phyloP scores from a whole-genome alignment of 1,140 invertebrate species.

The Drosophila nikananu region DNA sequence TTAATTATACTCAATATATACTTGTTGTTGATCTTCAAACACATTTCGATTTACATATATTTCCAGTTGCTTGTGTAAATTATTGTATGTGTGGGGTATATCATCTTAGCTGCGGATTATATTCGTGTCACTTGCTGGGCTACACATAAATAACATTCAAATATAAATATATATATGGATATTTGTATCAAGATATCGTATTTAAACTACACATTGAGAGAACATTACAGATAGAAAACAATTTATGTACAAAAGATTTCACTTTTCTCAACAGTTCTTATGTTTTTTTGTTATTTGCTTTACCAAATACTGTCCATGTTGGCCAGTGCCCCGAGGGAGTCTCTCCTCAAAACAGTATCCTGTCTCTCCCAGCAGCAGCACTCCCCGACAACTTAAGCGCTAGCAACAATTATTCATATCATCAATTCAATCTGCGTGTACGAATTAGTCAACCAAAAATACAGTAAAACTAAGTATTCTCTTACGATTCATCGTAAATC shows the following conservation, averaged over 20 bases:
- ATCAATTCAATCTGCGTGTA: constrained; percentile 47
- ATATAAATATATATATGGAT: constrained; percentile 57
- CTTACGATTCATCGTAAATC: constrained; percentile 20
- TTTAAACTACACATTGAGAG: constrained; percentile 77
- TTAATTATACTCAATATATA: constrained; percentile 33
- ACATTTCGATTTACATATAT: constrained; percentile 44
- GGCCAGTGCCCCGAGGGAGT: constrained; percentile 2
- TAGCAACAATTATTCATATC: constrained; percentile 52
- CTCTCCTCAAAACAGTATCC: constrained; percentile 20
- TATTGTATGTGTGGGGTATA: constrained; percentile 40
- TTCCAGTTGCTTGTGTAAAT: constrained; percentile 62
- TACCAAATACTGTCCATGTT: constrained; percentile 67
- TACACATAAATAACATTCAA: constrained; percentile 56
- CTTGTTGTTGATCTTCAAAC: constrained; percentile 31
- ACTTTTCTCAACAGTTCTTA: constrained; percentile 16
- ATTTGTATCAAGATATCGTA: constrained; percentile 59
- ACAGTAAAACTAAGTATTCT: constrained; percentile 60
- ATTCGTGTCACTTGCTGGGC: constrained; percentile 46
- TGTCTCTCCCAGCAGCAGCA: constrained; percentile 13
- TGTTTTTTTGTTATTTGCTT: constrained; percentile 29
- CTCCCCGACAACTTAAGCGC: constrained; percentile 21
- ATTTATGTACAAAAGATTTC: constrained; percentile 70
- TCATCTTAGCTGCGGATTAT: constrained; percentile 45
- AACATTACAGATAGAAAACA: constrained; percentile 67
- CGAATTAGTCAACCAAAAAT: constrained; percentile 74